Base-by-base conservation (phyloP, 2,888 invertebrate genomes). In the Empis stercorea region DNA sequence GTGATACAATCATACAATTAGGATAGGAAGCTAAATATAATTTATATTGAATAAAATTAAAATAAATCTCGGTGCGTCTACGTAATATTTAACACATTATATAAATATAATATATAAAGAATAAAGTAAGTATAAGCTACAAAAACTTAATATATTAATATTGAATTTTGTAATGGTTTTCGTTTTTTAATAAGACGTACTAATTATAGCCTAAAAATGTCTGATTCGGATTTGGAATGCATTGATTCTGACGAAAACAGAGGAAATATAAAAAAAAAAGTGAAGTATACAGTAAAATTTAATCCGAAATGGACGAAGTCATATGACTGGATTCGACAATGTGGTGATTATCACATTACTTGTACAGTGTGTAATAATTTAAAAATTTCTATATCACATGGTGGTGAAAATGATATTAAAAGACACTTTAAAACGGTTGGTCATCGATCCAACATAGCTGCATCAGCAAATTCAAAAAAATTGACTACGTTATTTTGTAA, bases 331-430 rank as follows among this genome's bases (percentile, higher is more conserved):
- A 6, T 39, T 16, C 39, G 39, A 16, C 39, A 39, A 39, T 39
- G 16, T 39, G 42, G 42, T 4, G 42, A 42, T 15, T 30, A 42
- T 14, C 42, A 42, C 27, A 42, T 42, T 42, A 42, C 42, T 10
- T 42, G 27, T 14, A 14, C 42, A 42, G 10, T 27, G n/a, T 42
- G 42, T 10, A 42, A 42, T 30, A 42, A 42, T 42, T 42, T 42
- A 42, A 42, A 42, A 42, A 42, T 42, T 30, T 23, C 44, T 14
- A 44, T 37, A 16, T 13, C 14, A 32, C 37, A 37, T 34, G 42
- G 42, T 15, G 42, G 42, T 27, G 42, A 42, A 37, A 37, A 37
- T 37, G 37, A 37, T 37, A 15, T 37, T 15, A 16, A 15, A 16
- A 37, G 10, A 10, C 37, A 37, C 37, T 9, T 37, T 14, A 37